phyloP scores from a whole-genome alignment of 2,797 vertebrate genomes.

The Chelidonichthys spinosus region DNA sequence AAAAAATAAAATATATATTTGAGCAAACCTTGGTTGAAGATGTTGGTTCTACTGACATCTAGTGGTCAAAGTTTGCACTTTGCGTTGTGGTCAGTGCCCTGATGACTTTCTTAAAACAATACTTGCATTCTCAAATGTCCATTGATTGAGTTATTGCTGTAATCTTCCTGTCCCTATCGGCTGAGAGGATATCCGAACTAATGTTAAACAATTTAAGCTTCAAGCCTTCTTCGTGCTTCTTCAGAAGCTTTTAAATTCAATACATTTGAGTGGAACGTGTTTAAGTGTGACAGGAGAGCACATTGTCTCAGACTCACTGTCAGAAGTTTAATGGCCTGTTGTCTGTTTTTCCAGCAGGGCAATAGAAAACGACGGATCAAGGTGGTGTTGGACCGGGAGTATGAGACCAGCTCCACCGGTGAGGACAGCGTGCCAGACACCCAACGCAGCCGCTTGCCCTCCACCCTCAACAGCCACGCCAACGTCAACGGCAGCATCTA shows the following conservation, averaged over 20 bases:
- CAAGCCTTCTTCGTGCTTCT: background rate
- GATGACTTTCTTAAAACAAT: background rate
- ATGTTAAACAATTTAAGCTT: background rate
- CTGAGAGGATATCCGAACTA: background rate
- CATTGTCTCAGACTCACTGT: background rate
- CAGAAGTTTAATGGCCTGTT: background rate
- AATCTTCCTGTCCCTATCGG: background rate
- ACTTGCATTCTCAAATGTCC: background rate
- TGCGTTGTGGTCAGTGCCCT: background rate
- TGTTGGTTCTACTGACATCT: constrained; percentile 22
- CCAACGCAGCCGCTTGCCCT: constrained; percentile 83
- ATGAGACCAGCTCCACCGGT: constrained; percentile 93
- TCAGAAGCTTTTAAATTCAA: background rate
- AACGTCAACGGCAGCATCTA: constrained; percentile 91
- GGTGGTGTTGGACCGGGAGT: constrained; percentile 91
- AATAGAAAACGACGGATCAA: constrained; percentile 91
- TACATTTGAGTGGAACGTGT: background rate
- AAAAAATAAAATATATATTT: background rate
- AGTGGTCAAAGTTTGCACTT: constrained; percentile 7
- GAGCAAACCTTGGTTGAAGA: background rate
- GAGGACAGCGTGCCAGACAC: constrained; percentile 91
- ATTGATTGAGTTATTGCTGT: background rate
- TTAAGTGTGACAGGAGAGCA: background rate
- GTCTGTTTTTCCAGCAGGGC: constrained; percentile 63
- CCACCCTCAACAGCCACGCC: constrained; percentile 80